Conservation (phyloP, 2,113 vertebrate species). For the Grus americana region DNA sequence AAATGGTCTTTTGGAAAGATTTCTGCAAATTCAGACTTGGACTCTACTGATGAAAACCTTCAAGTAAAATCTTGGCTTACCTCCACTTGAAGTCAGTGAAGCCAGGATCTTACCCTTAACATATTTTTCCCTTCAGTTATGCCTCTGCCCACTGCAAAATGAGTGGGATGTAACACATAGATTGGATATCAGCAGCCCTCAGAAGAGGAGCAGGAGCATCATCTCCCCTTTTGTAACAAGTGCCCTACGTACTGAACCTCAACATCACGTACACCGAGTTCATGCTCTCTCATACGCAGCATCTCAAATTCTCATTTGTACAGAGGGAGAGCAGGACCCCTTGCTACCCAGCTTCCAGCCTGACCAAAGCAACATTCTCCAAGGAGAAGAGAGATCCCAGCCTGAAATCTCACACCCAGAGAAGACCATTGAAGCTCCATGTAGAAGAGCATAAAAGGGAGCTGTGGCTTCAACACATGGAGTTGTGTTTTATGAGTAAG, state of each 20-base stretch:
- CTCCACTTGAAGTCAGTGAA: not conserved
- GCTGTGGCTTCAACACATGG: not conserved
- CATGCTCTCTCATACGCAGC: not conserved
- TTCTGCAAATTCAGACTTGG: not conserved
- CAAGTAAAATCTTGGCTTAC: not conserved
- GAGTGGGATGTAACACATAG: not conserved
- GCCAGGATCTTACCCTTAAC: not conserved
- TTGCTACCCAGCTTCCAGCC: not conserved
- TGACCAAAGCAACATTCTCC: not conserved
- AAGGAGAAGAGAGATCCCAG: not conserved
- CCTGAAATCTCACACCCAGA: not conserved
- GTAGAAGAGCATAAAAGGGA: not conserved
- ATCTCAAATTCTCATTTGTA: not conserved
- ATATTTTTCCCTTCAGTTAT: not conserved
- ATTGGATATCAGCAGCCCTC: not conserved
- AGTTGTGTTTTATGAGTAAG: not conserved
- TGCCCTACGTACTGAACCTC: not conserved
- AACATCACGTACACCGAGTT: accelerated
- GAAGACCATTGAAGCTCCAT: not conserved
- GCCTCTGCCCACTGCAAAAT: not conserved
- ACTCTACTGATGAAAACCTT: not conserved
- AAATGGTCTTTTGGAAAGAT: not conserved
- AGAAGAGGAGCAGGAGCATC: not conserved
- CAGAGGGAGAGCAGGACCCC: not conserved
- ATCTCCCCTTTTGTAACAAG: not conserved